Conservation (phyloP, 1,140 invertebrate species). For the Panagrolaimus sp. region DNA sequence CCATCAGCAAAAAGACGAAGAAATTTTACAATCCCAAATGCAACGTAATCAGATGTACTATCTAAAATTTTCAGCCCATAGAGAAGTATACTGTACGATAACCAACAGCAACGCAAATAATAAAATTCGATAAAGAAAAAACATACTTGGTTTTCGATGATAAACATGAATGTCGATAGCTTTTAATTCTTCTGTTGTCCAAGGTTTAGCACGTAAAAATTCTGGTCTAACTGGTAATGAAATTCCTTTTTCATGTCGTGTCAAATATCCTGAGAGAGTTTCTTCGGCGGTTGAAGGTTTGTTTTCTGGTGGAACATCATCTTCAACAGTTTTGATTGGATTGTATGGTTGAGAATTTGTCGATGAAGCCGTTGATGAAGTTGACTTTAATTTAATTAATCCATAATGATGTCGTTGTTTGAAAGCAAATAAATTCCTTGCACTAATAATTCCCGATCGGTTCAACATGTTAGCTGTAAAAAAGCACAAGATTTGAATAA, state of each 20-base stretch:
- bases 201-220: conserved; percentile 16
- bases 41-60: conserved; percentile 61
- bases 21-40: conserved; percentile 53
- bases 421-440: too few relatives aligned
- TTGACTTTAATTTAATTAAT: too few relatives aligned
- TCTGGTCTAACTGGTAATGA: conserved; percentile 24
- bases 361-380: too few relatives aligned
- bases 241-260: conserved; percentile 20
- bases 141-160: conserved; percentile 26
- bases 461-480: too few relatives aligned
- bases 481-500: too few relatives aligned
- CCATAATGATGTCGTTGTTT: too few relatives aligned
- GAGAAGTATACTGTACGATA: conserved; percentile 19
- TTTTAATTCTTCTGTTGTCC: conserved; percentile 20
- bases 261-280: too few relatives aligned
- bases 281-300: too few relatives aligned
- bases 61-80: conserved; percentile 36
- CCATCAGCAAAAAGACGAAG: conserved; percentile 26
- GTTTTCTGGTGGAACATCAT: too few relatives aligned
- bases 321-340: too few relatives aligned
- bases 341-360: too few relatives aligned
- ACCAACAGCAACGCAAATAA: conserved; percentile 56
- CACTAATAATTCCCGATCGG: too few relatives aligned
- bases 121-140: conserved; percentile 49
- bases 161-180: conserved; percentile 25